Evolutionary conservation across 2,113 vertebrate species (phyloP), one percentile per base, ranked within the genome.

Genomic region (Microtus pennsylvanicus): DNA sequence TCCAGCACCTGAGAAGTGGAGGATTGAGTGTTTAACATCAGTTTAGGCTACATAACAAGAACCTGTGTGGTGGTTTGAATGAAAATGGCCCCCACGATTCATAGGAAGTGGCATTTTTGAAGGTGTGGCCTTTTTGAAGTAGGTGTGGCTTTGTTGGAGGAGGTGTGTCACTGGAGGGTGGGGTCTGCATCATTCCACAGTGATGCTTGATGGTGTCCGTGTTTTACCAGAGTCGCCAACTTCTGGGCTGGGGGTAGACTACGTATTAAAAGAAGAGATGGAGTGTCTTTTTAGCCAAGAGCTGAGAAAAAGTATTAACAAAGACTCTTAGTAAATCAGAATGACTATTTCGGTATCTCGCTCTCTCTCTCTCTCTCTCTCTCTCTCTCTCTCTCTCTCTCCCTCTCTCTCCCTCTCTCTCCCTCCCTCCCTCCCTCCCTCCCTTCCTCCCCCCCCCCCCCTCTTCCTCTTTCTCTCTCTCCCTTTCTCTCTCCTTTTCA

Each of bases 241-340:
- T 82, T 96, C 24, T 75, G 55, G 30, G 11, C 55, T 91, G 58
- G 76, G 30, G 74, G 4, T 94, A 67, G 35, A 47, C 47, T 47
- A 47, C 72, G 45, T 55, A 80, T 61, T 65, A 78, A 93, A 77
- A 50, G 24, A 89, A 28, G 38, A 90, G 19, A 78, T 76, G 58
- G 0, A 50, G 19, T 83, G 65, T 22, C 16, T 95, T 96, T 89
- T 22, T 16, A 93, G 50, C 45, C 6, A 75, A 91, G 45, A 76
- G 33, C 24, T 42, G 38, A 88, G 63, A 91, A 70, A 55, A 89
- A 78, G 55, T 78, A 83, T 95, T 65, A 91, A 63, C 67, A 58
- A 76, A 74, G 55, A 80, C n/a, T 80, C 89, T 65, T 67, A 80
- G 30, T 85, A 89, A 93, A 33, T 78, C 90, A n/a, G 14, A 58